Evolutionary conservation across 2,113 vertebrate species (phyloP).

Genomic region (Engraulis encrasicolus): DNA sequence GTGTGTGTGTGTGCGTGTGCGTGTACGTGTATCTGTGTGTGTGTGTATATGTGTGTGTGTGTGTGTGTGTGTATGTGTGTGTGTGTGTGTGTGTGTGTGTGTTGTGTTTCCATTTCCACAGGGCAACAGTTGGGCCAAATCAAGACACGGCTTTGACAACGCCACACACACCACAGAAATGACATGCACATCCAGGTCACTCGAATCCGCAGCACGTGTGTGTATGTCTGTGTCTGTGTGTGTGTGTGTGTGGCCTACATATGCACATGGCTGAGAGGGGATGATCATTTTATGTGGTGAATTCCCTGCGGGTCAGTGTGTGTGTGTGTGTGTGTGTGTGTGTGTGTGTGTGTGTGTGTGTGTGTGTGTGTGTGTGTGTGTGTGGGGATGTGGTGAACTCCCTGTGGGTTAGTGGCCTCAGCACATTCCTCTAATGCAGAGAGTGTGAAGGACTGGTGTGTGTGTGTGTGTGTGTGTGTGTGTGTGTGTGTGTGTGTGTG

Average conservation of each 20-base stretch:
- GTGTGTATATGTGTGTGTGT: too few species aligned
- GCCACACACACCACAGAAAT: constrained; percentile 41
- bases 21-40: too few species aligned
- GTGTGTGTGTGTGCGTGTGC: too few species aligned
- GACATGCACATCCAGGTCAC: too few species aligned
- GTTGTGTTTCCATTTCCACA: constrained; percentile 64
- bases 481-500: too few species aligned
- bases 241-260: not conserved
- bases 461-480: too few species aligned
- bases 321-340: too few species aligned
- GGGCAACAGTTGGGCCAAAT: constrained; percentile 60
- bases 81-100: too few species aligned
- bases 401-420: not conserved
- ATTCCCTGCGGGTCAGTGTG: not conserved
- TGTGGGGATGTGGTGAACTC: not conserved
- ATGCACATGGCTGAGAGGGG: not conserved
- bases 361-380: too few species aligned
- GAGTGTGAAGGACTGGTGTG: not conserved
- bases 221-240: not conserved
- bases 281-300: not conserved
- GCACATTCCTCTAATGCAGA: not conserved
- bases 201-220: constrained; percentile 58
- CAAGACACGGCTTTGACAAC: constrained; percentile 41
- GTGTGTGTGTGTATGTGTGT: too few species aligned
- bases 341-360: too few species aligned